These are phyloP conservation scores for Glaucidium brasilianum DNA, from an alignment of 2,113 vertebrate genomes.

Conservation along the genomic window DNA sequence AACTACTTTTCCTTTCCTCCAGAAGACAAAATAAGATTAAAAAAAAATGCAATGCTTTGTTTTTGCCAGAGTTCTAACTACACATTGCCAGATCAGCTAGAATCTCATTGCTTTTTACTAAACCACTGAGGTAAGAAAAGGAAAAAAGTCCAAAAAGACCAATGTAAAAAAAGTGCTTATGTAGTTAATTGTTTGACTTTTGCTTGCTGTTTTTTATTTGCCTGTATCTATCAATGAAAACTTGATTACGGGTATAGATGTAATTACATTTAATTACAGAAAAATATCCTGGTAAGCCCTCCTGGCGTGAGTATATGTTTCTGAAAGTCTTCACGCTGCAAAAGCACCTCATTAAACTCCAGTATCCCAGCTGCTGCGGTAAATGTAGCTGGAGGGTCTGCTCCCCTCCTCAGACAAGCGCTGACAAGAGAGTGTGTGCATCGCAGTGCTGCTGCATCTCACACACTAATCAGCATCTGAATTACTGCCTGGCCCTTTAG, in stretches of 20 bases:
- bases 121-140: background rate
- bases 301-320: background rate
- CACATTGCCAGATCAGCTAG: background rate
- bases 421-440: background rate
- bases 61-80: background rate
- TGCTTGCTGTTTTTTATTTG: background rate
- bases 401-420: background rate
- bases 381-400: background rate
- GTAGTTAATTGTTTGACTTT: background rate
- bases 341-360: background rate
- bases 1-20: background rate
- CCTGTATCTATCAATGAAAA: background rate
- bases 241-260: background rate
- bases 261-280: conserved; percentile 13
- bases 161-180: background rate
- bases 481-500: background rate
- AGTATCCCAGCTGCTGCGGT: background rate
- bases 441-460: background rate
- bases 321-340: background rate
- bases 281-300: background rate
- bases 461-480: background rate
- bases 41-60: background rate
- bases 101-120: background rate
- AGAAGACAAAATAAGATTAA: background rate
- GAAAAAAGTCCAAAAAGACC: background rate